These are phyloP conservation scores for Anastatus disparis DNA, from an alignment of 1,140 invertebrate species.

Conservation along the genomic window DNA sequence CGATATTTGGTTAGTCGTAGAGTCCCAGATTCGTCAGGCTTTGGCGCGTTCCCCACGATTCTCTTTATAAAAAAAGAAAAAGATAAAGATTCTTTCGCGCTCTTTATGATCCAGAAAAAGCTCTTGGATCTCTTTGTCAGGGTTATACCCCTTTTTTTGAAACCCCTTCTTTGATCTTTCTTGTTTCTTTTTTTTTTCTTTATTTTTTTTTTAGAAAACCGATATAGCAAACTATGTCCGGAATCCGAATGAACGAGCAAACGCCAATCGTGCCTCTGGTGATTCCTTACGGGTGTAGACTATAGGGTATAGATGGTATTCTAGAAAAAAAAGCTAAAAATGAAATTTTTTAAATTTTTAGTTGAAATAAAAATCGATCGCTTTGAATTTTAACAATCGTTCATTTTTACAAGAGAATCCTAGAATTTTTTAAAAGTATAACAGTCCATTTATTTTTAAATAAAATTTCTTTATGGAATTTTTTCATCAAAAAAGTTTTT, in stretches of 20 bases:
- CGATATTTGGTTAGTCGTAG: slow-evolving; percentile 49
- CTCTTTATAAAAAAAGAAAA: slow-evolving; percentile 30
- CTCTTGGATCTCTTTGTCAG: neutral
- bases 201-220: too few species aligned
- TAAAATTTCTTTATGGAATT: too few species aligned
- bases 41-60: slow-evolving; percentile 29
- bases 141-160: neutral
- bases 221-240: slow-evolving; percentile 16
- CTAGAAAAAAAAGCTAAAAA: too few species aligned
- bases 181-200: too few species aligned
- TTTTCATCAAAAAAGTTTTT: too few species aligned
- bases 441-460: too few species aligned
- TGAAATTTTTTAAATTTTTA: too few species aligned
- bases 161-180: neutral
- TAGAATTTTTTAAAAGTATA: too few species aligned
- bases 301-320: neutral
- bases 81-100: neutral
- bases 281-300: neutral
- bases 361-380: too few species aligned
- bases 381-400: too few species aligned
- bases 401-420: too few species aligned
- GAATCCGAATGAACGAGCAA: neutral
- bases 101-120: slow-evolving; percentile 39
- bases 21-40: slow-evolving; percentile 43
- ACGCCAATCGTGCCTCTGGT: neutral